Base-by-base conservation (phyloP, 2,888 invertebrate species). In the Trachelus stipa region DNA sequence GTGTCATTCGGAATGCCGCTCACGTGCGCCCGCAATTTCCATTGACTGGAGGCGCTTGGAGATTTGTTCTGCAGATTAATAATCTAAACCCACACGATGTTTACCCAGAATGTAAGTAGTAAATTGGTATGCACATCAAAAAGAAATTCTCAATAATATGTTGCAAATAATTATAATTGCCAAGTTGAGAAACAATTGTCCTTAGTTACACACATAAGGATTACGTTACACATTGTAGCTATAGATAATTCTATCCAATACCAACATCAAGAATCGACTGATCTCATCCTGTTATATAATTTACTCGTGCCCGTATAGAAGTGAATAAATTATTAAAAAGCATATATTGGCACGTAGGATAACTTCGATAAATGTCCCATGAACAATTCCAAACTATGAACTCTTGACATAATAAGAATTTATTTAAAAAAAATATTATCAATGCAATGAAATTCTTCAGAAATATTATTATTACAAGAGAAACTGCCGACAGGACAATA, bases 11-110 rank as follows among this genome's bases (percentile, higher is more conserved):
- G 80, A 81, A 79, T 81, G 80, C 78, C 75, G 78, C 79, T 80
- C 77, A 79, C 79, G 76, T 81, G 80, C 79, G 74, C 77, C 79
- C 79, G 75, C 80, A 80, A 80, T 81, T 81, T 77, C 79, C 79
- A 76, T 77, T 75, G 75, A 75, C 71, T 68, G 76, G 76, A 81
- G 56, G 56, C 56, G 56, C 56, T 56, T 56, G 56, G 56, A 56
- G 56, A 56, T 56, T 56, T 56, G 56, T 15, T 56, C 56, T 23
- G 56, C 9, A 56, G 56, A 56, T 56, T 56, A 56, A 56, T 56
- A 56, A 23, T 56, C 23, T 56, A 23, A 56, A 56, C 56, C 56
- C 56, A 56, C 56, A 56, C 56, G 56, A 9, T 1, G 9, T 23
- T 56, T 56, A 56, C 56, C 56, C 9, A 23, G 56, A 56, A 56